Evolutionary conservation across 2,797 vertebrate genomes (phyloP).

Genomic region (Dendrocincla tyrannina): DNA sequence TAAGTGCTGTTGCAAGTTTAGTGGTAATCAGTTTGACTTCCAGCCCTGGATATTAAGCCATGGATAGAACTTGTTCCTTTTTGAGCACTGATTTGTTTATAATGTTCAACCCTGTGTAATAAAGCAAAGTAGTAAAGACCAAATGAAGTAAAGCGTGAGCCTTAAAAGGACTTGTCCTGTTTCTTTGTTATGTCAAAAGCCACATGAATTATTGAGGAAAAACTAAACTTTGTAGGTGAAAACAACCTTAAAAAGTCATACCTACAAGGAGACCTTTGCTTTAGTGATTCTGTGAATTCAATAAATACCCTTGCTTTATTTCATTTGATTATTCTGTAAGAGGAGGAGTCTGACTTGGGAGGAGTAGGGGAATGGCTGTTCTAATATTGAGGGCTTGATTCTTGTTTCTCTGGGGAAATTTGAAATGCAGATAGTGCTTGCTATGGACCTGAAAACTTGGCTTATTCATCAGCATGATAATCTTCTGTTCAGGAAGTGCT

Average conservation of each 20-base stretch:
- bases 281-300: not conserved
- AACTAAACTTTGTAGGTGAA: not conserved
- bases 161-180: not conserved
- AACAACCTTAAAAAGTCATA: not conserved
- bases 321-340: not conserved
- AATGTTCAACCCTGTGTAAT: not conserved
- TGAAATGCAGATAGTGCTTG: not conserved
- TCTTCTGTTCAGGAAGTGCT: not conserved
- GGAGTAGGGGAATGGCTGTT: not conserved
- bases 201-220: not conserved
- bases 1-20: not conserved
- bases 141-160: not conserved
- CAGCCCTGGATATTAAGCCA: not conserved
- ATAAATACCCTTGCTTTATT: not conserved
- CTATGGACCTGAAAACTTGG: not conserved
- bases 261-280: not conserved
- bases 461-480: not conserved
- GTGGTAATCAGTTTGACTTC: not conserved
- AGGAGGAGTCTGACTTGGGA: not conserved
- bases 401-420: not conserved
- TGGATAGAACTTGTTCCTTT: not conserved
- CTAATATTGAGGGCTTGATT: not conserved
- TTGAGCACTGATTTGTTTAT: not conserved
- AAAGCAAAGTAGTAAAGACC: not conserved
- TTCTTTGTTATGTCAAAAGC: not conserved